phyloP scores from a whole-genome alignment of 2,888 invertebrate species.

The Allacma fusca region DNA sequence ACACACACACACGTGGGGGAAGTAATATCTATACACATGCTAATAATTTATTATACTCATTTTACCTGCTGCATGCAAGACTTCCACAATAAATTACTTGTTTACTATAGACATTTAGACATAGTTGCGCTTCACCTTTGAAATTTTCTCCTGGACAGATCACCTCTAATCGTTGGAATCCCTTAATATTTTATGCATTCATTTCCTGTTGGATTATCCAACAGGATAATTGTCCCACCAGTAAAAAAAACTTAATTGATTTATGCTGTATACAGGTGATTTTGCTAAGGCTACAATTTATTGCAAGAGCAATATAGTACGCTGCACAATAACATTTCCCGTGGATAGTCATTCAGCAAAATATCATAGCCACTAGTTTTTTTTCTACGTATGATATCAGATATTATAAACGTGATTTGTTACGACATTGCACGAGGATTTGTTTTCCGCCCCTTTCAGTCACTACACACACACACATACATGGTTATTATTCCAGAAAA shows the following conservation, averaged over 20 bases:
- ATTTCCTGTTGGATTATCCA: neutral
- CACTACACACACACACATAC: too few species aligned
- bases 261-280: neutral
- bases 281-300: neutral
- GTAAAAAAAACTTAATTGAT: neutral
- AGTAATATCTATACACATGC: too few species aligned
- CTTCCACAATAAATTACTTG: constrained; percentile 7
- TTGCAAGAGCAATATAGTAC: too few species aligned
- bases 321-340: too few species aligned
- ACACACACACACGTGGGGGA: too few species aligned
- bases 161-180: neutral
- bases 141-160: neutral
- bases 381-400: too few species aligned
- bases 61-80: neutral
- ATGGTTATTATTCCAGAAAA: neutral
- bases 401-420: too few species aligned
- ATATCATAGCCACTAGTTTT: too few species aligned
- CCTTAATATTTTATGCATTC: neutral
- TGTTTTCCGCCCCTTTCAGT: neutral
- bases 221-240: neutral
- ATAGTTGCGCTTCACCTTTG: neutral
- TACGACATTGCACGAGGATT: neutral
- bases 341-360: too few species aligned
- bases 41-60: constrained; percentile 1
- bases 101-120: neutral